Base-by-base conservation (phyloP, 2,797 vertebrate genomes). In the Diplodus sargus region DNA sequence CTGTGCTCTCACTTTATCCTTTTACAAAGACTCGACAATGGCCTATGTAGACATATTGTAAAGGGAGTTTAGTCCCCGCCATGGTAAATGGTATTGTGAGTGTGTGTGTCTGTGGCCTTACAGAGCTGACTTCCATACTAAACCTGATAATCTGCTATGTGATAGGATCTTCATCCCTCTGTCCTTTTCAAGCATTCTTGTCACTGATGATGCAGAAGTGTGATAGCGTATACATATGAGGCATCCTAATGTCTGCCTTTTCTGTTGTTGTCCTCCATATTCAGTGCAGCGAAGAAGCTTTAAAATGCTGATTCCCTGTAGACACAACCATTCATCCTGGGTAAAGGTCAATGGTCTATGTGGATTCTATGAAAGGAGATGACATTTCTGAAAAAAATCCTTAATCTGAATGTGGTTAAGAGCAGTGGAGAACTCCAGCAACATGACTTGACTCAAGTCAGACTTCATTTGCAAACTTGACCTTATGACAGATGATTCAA, bases 11-110 rank as follows among this genome's bases (percentile, higher is more conserved):
- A 56, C 72, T 81, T 79, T 71, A 76, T 84, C 49, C 69, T 43
- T 20, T 30, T 34, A 82, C 58, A 84, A 77, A 85, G 74, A 76
- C 79, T 70, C 52, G 51, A 85, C 82, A 86, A 83, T 81, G 71
- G 51, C 53, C 64, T 67, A 30, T 53, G 59, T 57, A 70, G 79
- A 79, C 70, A 66, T 54, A 85, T 78, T 87, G 66, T 69, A 75
- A 54, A 34, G 64, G 70, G 34, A 64, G 57, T 43, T 76, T 58
- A 34, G 60, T 48, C 23, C 49, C 63, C 43, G 48, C 18, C 49
- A 72, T 62, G 34, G 28, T 13, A 63, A 72, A 60, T 49, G 22
- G 14, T 66, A 66, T 1, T 64, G 10, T 70, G 56, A 64, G 20
- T 66, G 30, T 58, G 39, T 79, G 52, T 66, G 49, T 52, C 16